These are phyloP conservation scores for Dysdera silvatica DNA, from an alignment of 1,140 invertebrate genomes.

Conservation along the genomic window DNA sequence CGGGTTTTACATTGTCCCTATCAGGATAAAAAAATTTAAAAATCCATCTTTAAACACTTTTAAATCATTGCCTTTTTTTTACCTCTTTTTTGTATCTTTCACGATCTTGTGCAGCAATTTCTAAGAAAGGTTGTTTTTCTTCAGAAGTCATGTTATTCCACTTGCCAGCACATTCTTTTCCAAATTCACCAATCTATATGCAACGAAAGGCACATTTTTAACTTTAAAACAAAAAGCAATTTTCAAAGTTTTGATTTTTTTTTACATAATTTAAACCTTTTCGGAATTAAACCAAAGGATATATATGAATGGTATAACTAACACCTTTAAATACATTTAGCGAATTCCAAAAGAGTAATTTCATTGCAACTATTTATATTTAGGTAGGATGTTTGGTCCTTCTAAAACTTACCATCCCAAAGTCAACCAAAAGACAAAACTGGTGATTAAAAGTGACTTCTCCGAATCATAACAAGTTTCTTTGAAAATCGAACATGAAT, in stretches of 20 bases:
- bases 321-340: neutral
- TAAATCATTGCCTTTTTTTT: too few relatives aligned
- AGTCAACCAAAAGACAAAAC: too few relatives aligned
- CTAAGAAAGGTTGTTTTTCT: slow-evolving; percentile 37
- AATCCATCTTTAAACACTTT: too few relatives aligned
- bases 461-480: too few relatives aligned
- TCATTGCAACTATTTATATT: neutral
- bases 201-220: too few relatives aligned
- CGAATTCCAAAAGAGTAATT: neutral
- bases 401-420: too few relatives aligned
- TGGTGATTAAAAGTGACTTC: too few relatives aligned
- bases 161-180: slow-evolving; percentile 39
- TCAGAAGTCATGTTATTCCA: slow-evolving; percentile 38
- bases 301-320: neutral
- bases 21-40: too few relatives aligned
- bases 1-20: too few relatives aligned
- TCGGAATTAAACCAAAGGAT: neutral
- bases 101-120: slow-evolving; percentile 33
- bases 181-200: slow-evolving; percentile 40
- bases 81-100: slow-evolving; percentile 37
- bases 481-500: too few relatives aligned
- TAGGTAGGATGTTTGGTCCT: too few relatives aligned
- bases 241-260: neutral
- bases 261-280: neutral
- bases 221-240: too few relatives aligned